Base-by-base conservation (phyloP, 2,797 vertebrate species). In the Tiaroga cobitis region DNA sequence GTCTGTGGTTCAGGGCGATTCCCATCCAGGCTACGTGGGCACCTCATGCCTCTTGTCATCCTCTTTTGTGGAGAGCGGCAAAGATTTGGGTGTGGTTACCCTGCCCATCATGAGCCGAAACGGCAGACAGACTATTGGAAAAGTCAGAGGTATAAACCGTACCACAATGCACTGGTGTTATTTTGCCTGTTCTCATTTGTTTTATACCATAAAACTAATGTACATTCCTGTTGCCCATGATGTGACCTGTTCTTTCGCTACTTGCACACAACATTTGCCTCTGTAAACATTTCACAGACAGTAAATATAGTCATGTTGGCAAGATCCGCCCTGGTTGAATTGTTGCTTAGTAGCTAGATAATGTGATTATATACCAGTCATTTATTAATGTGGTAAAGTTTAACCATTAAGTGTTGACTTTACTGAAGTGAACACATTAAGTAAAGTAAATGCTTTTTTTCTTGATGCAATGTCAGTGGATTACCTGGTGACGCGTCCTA, bases 91-190 rank as follows among this genome's bases (percentile, higher is more conserved):
- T 10, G 80, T 97, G 56, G 94, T 95, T 29, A 98, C 96, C 0
- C 96, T 99, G 83, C 98, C 98, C 72, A 99, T 99, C 85, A 99
- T 99, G 97, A 96, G 95, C 87, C 95, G 97, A 82, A 98, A 96
- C 88, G 96, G 96, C 81, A 96, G 97, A 85, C 97, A 97, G 92
- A 97, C 98, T 13, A 96, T 99, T 54, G 98, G 98, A 79, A 99
- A 97, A 97, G 97, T 99, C 29, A 93, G 96, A 97, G 98, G 98
- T 99, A 93, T 87, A 72, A 16, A 59, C 54, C 11, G 0, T 7
- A 43, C n/a, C 8, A 21, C 2, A 39, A 5, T 65, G 26, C 39
- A 18, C 72, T 80, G 8, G n/a, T 24, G 26, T 37, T 63, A 65
- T 65, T 65, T 65, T 65, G 15, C 32, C 15, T 32, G 2, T 15